Evolutionary conservation across 2,888 invertebrate species (phyloP), one percentile per base, ranked within the genome.

Genomic region (Apodemia hepburni): DNA sequence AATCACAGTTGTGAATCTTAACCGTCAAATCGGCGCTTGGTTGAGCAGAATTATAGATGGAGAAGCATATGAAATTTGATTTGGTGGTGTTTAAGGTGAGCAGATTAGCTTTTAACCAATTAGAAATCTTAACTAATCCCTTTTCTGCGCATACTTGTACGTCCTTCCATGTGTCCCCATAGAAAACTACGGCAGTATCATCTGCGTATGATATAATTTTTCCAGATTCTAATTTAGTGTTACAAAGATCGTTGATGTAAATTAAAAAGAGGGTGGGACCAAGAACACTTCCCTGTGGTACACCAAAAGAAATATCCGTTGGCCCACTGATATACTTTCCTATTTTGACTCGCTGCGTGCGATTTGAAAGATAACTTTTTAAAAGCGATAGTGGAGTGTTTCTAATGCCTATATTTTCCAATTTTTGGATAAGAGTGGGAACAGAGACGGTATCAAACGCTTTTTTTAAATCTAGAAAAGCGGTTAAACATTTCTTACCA

Each of bases 121-220:
- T n/a, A n/a, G 6, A 45, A n/a, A 45, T 45, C 7, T n/a, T 45
- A 7, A 7, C n/a, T 45, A n/a, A 45, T n/a, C n/a, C n/a, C 45
- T n/a, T 45, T 45, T 45, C 45, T n/a, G 45, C n/a, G 45, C 45
- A n/a, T 4, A 6, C 45, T 45, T 45, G n/a, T n/a, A 45, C 6
- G 15, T 15, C n/a, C 15, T 45, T 45, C n/a, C 45, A 45, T n/a
- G 7, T 85, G 86, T 42, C 22, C 45, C 27, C 9, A 49, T 2
- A 17, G n/a, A n/a, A 58, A 27, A 11, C 49, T 35, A 47, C 15
- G 4, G 12, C 42, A 42, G 15, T 42, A 42, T 42, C 42, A 15
- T 42, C 42, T 15, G 42, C 42, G 15, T 38, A 42, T 42, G 12
- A 42, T 42, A 12, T 15, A 5, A 42, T 42, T 2, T 42, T 5